Base-by-base conservation (phyloP, 2,113 vertebrate species). In the Erinaceus europaeus region DNA sequence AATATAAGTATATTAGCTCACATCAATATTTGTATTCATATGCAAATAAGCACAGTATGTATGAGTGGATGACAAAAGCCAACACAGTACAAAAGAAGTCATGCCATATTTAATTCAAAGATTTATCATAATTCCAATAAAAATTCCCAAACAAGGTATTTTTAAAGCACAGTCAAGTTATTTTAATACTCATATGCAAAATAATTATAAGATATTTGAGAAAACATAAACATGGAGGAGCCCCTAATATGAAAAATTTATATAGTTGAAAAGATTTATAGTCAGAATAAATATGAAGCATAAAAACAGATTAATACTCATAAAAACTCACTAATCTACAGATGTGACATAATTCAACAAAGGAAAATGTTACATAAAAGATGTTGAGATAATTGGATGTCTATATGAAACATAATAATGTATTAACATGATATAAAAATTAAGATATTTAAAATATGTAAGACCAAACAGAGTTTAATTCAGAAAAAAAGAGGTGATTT, bases 131-230 rank as follows among this genome's bases (percentile, higher is more conserved):
- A 55, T 90, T 86, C 11, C 9, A 81, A 48, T 65, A 34, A 52
- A 80, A 81, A 36, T 65, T 84, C 17, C 5, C 89, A 65, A 6
- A 86, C 64, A 42, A 27, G 65, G 59, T 76, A 75, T 68, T 64
- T 76, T 89, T 84, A 48, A 4, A 64, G 13, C 89, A 64, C 50
- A 65, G 32, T 21, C 38, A 65, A 9, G 9, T 72, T 71, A 64
- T 38, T 88, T 2, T 20, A 88, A 90, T 84, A 73, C 55, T 65
- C 64, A 84, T 15, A 29, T 25, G 81, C 42, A 93, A 91, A 74
- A 44, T 34, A 81, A 84, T 68, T 68, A 14, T 42, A 83, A 84
- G 69, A 77, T n/a, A n/a, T n/a, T 84, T 65, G n/a, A 80, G 12
- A 6, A 83, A 83, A n/a, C 77, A 67, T 25, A 55, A 88, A n/a